Conservation (phyloP, 2,113 vertebrate genomes). For the Sialia sialis region DNA sequence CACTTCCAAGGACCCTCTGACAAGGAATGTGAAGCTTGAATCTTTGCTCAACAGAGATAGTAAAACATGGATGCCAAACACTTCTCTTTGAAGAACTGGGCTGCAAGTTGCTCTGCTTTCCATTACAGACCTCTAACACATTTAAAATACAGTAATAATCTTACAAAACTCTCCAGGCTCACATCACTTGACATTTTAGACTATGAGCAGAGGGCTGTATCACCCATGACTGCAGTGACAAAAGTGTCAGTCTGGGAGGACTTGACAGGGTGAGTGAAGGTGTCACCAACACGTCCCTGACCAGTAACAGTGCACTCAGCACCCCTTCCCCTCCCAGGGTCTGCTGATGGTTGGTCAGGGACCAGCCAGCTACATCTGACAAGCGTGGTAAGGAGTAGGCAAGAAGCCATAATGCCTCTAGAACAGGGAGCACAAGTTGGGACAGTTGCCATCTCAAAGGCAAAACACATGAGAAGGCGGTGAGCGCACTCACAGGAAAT, state of each 20-base stretch:
- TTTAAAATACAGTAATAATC: not conserved
- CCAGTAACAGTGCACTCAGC: not conserved
- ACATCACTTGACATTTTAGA: not conserved
- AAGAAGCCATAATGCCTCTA: not conserved
- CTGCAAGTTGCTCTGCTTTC: not conserved
- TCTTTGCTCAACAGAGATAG: not conserved
- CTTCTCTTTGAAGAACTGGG: not conserved
- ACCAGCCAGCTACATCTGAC: not conserved
- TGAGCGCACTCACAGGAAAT: not conserved
- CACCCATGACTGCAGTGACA: rapidly evolving
- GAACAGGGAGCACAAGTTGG: not conserved
- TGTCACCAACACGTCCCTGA: not conserved
- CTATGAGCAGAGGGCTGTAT: not conserved
- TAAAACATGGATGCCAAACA: not conserved
- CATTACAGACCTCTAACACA: not conserved
- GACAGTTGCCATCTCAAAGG: not conserved
- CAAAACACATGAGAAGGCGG: not conserved
- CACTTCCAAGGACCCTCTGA: not conserved
- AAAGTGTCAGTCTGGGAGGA: not conserved
- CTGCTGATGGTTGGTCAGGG: not conserved
- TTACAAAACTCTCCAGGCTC: not conserved
- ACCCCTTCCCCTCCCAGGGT: not conserved
- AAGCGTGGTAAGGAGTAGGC: not conserved
- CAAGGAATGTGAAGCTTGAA: not conserved
- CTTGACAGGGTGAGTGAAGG: not conserved